phyloP scores from a whole-genome alignment of 1,140 invertebrate species.

The Cardiocondyla obscurior region DNA sequence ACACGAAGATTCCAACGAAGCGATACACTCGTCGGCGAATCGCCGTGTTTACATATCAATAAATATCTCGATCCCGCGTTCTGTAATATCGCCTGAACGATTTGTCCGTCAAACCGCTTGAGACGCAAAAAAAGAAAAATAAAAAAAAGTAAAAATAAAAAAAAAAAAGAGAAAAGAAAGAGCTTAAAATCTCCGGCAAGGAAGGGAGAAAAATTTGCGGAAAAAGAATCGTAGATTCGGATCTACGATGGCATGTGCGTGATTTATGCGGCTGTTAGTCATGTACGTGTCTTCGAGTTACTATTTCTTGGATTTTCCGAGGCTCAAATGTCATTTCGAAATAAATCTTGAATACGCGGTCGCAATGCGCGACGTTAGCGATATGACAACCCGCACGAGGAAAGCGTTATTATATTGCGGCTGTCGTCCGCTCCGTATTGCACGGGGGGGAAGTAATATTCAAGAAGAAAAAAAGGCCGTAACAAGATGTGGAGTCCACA shows the following conservation, averaged over 20 bases:
- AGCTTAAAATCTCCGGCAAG: no score
- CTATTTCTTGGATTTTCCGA: neutral
- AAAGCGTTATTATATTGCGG: neutral
- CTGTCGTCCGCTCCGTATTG: neutral
- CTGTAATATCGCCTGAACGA: neutral
- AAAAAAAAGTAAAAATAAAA: conserved; percentile 12
- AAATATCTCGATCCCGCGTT: neutral
- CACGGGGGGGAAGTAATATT: neutral
- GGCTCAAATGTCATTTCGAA: neutral
- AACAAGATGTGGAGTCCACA: neutral
- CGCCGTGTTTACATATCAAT: conserved; percentile 1
- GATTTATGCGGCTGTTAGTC: neutral
- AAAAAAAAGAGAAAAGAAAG: conserved; percentile 4
- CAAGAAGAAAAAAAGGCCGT: neutral
- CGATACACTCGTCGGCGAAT: conserved; percentile 5
- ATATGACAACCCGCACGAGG: neutral
- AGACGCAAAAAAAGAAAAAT: neutral
- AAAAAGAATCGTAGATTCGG: neutral
- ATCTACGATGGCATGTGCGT: neutral
- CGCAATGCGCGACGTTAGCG: neutral
- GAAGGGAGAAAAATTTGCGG: conserved; percentile 6
- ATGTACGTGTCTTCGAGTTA: neutral
- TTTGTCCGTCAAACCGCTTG: neutral
- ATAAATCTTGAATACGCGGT: neutral
- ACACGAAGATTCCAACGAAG: conserved; percentile 3